Conservation (phyloP, 2,113 vertebrate genomes). For the Jaculus jaculus region DNA sequence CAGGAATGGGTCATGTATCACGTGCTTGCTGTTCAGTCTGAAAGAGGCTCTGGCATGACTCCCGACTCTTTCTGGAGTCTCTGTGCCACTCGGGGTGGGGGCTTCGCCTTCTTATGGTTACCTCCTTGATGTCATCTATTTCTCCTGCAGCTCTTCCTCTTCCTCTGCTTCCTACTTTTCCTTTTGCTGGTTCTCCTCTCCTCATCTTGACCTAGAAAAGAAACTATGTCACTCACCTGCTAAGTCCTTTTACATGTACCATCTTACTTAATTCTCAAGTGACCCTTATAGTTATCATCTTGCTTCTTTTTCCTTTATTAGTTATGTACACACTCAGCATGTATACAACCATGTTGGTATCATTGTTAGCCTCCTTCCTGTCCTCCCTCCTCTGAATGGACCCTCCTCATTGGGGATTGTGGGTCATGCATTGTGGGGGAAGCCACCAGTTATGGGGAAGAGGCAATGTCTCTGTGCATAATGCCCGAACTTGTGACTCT, state of each 20-base stretch:
- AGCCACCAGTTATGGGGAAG: too few species aligned
- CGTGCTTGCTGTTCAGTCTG: not conserved
- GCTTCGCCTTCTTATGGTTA: not conserved
- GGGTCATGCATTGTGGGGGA: too few species aligned
- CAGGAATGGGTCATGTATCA: not conserved
- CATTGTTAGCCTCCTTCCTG: too few species aligned
- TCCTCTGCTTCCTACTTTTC: fast-evolving
- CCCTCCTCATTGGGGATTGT: too few species aligned
- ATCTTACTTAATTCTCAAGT: slow-evolving; percentile 5
- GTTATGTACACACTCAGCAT: too few species aligned
- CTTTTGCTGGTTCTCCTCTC: not conserved
- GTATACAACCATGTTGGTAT: too few species aligned
- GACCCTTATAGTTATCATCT: not conserved
- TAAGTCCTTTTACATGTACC: not conserved
- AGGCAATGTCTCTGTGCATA: too few species aligned
- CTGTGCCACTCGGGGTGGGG: not conserved
- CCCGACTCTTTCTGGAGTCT: not conserved
- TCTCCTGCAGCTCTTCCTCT: fast-evolving
- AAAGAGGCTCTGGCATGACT: not conserved
- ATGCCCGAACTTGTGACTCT: too few species aligned
- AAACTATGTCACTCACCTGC: not conserved
- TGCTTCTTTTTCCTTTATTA: too few species aligned
- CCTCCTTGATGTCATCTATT: not conserved
- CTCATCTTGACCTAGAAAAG: not conserved
- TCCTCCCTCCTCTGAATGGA: too few species aligned